Base-by-base conservation (phyloP, 2,888 invertebrate genomes). In the Nemoura dubitans region DNA sequence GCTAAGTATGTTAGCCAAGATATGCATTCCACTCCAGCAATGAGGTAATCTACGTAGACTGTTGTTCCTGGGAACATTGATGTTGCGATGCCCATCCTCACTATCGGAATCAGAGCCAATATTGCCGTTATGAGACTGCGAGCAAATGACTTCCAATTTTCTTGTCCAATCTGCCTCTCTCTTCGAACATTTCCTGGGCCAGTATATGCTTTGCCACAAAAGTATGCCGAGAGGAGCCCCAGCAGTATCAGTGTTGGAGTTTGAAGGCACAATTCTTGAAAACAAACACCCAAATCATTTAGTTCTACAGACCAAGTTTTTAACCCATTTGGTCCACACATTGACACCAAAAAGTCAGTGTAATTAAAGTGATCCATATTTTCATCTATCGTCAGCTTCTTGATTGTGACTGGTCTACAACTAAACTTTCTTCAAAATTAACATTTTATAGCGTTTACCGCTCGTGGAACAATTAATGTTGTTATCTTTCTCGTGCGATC, bases 1-100 rank as follows among this genome's bases (percentile, higher is more conserved):
- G 95, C 94, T 89, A 96, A 94, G 91, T 98, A 98, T 26, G 97
- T 93, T 86, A 96, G 92, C 98, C 98, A 98, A 83, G 96, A 93
- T 83, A 97, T 91, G 88, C 95, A 94, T 90, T 96, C 94, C 2
- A 95, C 93, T 80, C 95, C 95, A 29, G 94, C 94, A 82, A 95
- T 92, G 80, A 97, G 93, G 90, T 96, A 95, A 91, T 96, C 96
- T 86, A 95, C 93, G 14, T 95, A 94, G 83, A 90, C 90, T 7
- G 91, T 88, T 7, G 88, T 88, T 85, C 89, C 88, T 42, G 90
- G 88, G 82, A 90, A 88, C 83, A 91, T 87, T 86, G 89, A 89
- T 87, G 91, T 90, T 87, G 91, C 89, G 1, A 92, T 86, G 78
- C 91, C 89, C 1, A 96, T 92, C 90, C 95, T 94, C 86, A 95